Conservation (phyloP, 2,113 vertebrate species). For the Gallinago undulata region DNA sequence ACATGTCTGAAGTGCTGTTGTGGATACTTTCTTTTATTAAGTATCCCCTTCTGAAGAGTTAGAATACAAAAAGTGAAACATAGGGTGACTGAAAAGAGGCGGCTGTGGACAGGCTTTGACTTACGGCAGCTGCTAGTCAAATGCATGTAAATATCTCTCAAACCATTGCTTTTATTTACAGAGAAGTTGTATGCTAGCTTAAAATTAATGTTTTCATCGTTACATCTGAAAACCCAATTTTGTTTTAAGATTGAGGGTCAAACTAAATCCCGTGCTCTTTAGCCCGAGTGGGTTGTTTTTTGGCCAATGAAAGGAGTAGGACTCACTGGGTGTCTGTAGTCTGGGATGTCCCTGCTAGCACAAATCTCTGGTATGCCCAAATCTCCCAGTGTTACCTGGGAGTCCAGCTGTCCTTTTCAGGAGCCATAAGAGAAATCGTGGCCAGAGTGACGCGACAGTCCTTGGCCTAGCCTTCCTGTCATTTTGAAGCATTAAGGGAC, state of each 20-base stretch:
- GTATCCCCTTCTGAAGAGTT: background rate
- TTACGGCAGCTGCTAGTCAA: background rate
- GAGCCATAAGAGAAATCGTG: background rate
- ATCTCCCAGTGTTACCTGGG: background rate
- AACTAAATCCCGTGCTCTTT: background rate
- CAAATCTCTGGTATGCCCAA: background rate
- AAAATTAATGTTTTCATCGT: background rate
- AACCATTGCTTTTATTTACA: background rate
- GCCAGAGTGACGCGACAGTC: accelerated
- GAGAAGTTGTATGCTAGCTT: background rate
- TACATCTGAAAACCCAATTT: background rate
- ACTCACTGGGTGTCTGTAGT: background rate
- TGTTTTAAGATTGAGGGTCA: background rate
- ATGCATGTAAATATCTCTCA: background rate
- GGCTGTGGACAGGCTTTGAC: background rate
- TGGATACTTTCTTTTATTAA: background rate
- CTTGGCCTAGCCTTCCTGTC: background rate
- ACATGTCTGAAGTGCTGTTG: background rate
- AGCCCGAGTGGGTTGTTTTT: accelerated
- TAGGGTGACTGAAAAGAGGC: background rate
- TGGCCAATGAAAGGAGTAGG: background rate
- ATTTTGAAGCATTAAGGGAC: background rate
- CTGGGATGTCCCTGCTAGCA: background rate
- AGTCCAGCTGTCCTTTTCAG: background rate
- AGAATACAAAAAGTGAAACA: background rate